A percentile compares a stretch with the other conserved stretches of the same genome.
These are phyloP conservation scores for Meta bourneti DNA, from an alignment of 2,888 invertebrate species.

Conservation along the genomic window DNA sequence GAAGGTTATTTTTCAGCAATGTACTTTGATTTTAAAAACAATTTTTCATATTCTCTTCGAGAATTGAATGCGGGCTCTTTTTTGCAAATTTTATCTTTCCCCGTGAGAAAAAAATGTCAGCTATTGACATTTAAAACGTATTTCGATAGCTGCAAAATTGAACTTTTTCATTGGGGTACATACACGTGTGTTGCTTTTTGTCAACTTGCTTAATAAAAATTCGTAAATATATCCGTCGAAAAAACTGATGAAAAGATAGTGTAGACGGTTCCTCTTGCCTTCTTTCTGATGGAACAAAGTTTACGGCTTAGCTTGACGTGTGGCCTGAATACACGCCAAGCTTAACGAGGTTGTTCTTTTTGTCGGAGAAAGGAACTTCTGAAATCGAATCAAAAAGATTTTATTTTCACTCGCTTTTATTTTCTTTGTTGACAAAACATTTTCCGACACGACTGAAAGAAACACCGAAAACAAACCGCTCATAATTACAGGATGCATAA, in stretches of 20 bases:
- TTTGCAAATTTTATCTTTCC: too few relatives aligned
- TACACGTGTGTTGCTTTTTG: too few relatives aligned
- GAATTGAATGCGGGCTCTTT: too few relatives aligned
- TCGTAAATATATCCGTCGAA: not conserved
- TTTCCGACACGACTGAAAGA: not conserved
- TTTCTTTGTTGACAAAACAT: constrained; percentile 10
- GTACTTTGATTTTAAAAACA: too few relatives aligned
- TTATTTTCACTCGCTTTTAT: not conserved
- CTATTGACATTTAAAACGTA: too few relatives aligned
- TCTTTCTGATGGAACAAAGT: not conserved
- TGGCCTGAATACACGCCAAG: not conserved
- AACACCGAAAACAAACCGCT: constrained; percentile 31
- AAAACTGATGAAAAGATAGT: not conserved
- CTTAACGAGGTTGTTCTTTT: not conserved
- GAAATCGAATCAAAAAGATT: constrained; percentile 15
- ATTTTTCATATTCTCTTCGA: too few relatives aligned
- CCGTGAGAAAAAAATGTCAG: too few relatives aligned
- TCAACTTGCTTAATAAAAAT: too few relatives aligned
- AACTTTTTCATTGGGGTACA: too few relatives aligned
- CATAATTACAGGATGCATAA: constrained; percentile 48
- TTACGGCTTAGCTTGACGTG: not conserved
- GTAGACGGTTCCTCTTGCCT: not conserved
- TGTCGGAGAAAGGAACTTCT: constrained; percentile 35
- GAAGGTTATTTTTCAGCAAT: too few relatives aligned
- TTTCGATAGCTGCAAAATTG: too few relatives aligned